Base-by-base conservation (phyloP, 2,797 vertebrate genomes). In the Phyllotis vaccarum region DNA sequence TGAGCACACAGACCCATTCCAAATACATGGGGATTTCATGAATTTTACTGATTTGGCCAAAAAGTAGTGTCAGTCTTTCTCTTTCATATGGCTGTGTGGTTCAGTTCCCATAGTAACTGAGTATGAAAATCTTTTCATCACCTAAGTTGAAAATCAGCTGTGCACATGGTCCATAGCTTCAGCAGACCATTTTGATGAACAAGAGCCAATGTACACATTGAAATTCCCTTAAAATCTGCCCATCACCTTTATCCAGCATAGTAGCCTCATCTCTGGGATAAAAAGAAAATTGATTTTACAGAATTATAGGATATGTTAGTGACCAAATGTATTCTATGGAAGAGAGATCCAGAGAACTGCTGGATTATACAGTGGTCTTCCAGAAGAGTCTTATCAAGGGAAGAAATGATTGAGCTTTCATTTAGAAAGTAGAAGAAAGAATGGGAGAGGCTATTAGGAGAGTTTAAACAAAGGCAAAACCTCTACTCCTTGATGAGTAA, bases 121-220 rank as follows among this genome's bases (percentile, higher is more conserved):
- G 90, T 70, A 96, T 96, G 95, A 94, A 97, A 97, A 95, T 96
- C 64, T 74, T 78, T 95, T 96, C 56, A 49, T 92, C 92, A 91
- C 90, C 62, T 97, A 98, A 96, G 89, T 93, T 72, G 95, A 96
- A 97, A 97, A 96, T 97, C 94, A 97, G 62, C 82, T 96, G 75
- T 94, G 91, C 79, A 86, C 31, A 40, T 46, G 89, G 75, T 66
- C 22, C 60, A 49, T 94, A 94, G 93, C 95, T 96, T 94, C 85
- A 96, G 58, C 79, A 96, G 74, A 79, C 54, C 64, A 68, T 74
- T 94, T 85, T 87, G 79, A 83, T 86, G 86, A 96, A 94, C 31
- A 37, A 49, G 43, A 89, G 93, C 92, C 96, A 97, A 96, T 2
- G 17, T 83, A 96, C 68, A 93, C 74, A 90, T 75, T 88, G 93